Percentiles rank a stretch among this genome's conserved stretches.
These are phyloP conservation scores for Andrena flavipes DNA, from an alignment of 2,888 invertebrate species.

Conservation along the genomic window DNA sequence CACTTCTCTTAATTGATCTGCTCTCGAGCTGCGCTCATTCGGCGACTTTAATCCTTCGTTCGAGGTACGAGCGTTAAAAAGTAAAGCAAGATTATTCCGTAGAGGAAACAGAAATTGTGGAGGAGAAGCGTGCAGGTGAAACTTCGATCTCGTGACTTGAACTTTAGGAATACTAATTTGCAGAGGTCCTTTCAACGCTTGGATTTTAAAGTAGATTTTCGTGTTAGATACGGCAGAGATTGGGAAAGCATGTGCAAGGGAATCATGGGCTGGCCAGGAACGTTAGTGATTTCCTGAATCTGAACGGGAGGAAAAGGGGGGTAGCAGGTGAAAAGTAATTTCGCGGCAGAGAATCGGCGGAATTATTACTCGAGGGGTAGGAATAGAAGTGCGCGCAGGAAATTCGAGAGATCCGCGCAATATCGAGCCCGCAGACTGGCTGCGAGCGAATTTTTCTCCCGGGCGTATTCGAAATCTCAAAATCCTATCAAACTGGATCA, in stretches of 20 bases:
- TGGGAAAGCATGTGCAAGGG: too few species aligned
- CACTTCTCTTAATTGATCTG: background rate
- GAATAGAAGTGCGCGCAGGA: conserved; percentile 8
- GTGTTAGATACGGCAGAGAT: too few species aligned
- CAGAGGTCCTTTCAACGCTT: too few species aligned
- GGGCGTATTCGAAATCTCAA: conserved; percentile 47
- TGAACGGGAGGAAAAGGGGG: background rate
- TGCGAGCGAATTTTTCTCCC: conserved; percentile 42
- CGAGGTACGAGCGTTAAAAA: too few species aligned
- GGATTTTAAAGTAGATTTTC: too few species aligned
- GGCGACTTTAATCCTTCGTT: background rate
- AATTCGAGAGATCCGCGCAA: conserved; percentile 48
- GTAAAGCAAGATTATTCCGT: too few species aligned
- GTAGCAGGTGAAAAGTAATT: conserved; percentile 7
- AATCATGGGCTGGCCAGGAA: background rate
- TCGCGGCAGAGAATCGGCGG: conserved; percentile 3
- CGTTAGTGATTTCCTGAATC: background rate
- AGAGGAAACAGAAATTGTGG: too few species aligned
- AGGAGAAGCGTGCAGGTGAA: too few species aligned
- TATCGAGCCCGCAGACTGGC: conserved; percentile 12
- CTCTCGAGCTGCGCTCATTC: background rate
- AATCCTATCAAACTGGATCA: conserved; percentile 60
- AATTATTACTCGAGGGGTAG: conserved; percentile 1
- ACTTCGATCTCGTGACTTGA: too few species aligned
- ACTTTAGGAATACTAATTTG: too few species aligned